Base-by-base conservation (phyloP, 2,113 vertebrate species). In the Nothobranchius kuhntae region DNA sequence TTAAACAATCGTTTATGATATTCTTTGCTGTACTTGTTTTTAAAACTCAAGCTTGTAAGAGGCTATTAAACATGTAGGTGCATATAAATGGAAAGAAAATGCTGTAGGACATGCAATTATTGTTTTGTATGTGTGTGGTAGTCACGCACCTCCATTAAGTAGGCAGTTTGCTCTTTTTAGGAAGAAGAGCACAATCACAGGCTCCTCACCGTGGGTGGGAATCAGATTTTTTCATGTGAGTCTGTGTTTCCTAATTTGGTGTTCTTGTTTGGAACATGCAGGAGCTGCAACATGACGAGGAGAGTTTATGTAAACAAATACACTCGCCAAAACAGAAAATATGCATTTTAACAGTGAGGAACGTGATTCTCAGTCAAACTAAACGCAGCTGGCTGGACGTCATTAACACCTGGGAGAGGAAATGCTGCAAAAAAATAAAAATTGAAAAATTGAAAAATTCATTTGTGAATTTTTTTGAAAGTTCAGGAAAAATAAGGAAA, bases 371-470 rank as follows among this genome's bases (percentile, higher is more conserved):
- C 46, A 26, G 44, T 13, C 53, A 56, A 62, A 68, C 80, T 62
- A 88, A 85, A 84, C 82, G 86, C 84, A 90, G 89, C 82, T 89
- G 84, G 68, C 55, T 51, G 4, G 11, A 63, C 42, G 59, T 65
- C 10, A 12, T 38, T 46, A 50, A 52, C 24, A 50, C 56, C 21
- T 21, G 21, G 21, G 21, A 21, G 38, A 40, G 38, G 9, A 7
- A 7, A 40, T 40, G 2, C 30, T 30, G 30, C 30, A 30, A 30
- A 30, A 30, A 30, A 30, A 3, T 30, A 30, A 21, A 21, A n/a
- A n/a, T n/a, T n/a, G n/a, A n/a, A 21, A 21, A 21, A 21, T 21
- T 21, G 21, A 21, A 21, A 21, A 21, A 21, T 21, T 21, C 21
- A 21, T 21, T 21, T 21, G 21, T 21, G 21, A 21, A 21, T 21